Evolutionary conservation across 2,888 invertebrate genomes (phyloP), one percentile per base, ranked within the genome.

Genomic region (Drosophila aldrichi): DNA sequence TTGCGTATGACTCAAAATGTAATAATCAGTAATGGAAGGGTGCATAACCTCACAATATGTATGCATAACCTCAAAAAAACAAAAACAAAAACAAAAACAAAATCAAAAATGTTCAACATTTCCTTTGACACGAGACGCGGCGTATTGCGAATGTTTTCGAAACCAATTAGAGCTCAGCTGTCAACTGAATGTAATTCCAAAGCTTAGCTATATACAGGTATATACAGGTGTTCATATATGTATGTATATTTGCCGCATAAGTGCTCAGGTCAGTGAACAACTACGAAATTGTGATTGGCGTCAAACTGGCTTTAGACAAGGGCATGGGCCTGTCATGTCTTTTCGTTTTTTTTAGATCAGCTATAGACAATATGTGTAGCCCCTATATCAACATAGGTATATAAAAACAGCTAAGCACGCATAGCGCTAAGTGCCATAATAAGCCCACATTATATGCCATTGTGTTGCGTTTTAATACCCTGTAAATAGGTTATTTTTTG

Each of bases 131-230:
- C 32, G 52, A 9, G 41, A 41, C 34, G 38, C 34, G 38, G 43
- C 57, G 43, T 49, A 52, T 63, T 74, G 54, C 49, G 52, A 79
- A 62, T 81, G 74, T 73, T 77, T 74, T 60, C 41, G 58, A 70
- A 81, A 73, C 61, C 70, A 88, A 83, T 83, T 88, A 83, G 87
- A 73, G 89, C 49, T 57, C 32, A 55, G 59, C 67, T 86, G 89
- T 83, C 89, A 88, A 86, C 71, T 71, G 44, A 44, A 51, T 38
- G 55, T 57, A 61, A 65, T 48, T 25, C 18, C 22, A 38, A 38
- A 48, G 38, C 38, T 38, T 14, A 38, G 25, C 36, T 40, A 55
- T 29, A 40, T 48, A 48, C n/a, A 52, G 32, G 12, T 20, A 52
- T 54, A 54, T 56, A 40, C 54, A 62, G 48, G 48, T 49, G 48